phyloP scores from a whole-genome alignment of 1,140 invertebrate species.

The Anastrepha ludens region DNA sequence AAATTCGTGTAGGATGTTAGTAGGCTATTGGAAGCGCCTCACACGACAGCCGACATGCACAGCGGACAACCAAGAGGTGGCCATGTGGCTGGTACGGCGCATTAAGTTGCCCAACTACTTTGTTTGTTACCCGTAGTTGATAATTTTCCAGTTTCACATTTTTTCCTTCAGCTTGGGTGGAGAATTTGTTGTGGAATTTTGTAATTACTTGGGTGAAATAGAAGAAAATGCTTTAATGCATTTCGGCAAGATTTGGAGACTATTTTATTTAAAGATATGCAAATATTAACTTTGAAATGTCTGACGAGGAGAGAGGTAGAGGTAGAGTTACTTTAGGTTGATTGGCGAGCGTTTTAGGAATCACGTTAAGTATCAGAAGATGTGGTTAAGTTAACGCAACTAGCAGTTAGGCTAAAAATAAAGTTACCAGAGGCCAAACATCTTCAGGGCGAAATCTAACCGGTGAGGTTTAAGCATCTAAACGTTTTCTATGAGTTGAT shows the following conservation, averaged over 20 bases:
- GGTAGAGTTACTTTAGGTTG: no score
- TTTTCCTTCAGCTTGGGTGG: background rate
- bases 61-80: constrained; percentile 16
- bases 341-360: no score
- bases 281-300: no score
- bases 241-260: background rate
- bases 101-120: constrained; percentile 17
- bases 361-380: no score
- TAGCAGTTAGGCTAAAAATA: no score
- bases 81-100: background rate
- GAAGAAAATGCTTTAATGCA: background rate
- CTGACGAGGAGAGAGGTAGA: no score
- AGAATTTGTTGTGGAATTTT: constrained; percentile 30
- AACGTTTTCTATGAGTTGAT: no score
- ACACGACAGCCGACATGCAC: constrained; percentile 31
- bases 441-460: no score
- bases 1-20: constrained; percentile 71
- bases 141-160: constrained; percentile 35
- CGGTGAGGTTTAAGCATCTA: no score
- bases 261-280: no score
- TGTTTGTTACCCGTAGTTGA: background rate
- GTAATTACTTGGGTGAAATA: constrained; percentile 16
- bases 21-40: constrained; percentile 72
- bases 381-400: no score
- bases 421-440: no score